Percentiles rank a stretch among this genome's conserved stretches.
These are phyloP conservation scores for Drosophila anceps DNA, from an alignment of 2,888 invertebrate genomes.

Conservation along the genomic window DNA sequence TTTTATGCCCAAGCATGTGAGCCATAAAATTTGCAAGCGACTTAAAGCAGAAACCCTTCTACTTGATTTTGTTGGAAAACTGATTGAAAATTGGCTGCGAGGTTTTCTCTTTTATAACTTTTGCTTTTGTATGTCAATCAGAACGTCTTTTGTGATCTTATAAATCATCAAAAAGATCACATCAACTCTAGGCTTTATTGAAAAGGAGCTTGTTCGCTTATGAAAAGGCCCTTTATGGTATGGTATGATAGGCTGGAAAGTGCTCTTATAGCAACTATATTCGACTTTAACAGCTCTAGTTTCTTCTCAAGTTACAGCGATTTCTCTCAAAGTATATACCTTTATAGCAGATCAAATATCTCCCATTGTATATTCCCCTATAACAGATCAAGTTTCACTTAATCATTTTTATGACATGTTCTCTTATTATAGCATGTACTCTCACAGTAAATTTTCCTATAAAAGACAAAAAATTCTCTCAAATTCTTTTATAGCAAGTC, in stretches of 20 bases:
- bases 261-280: neutral
- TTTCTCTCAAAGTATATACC: neutral
- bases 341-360: too few species aligned
- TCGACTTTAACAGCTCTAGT: too few species aligned
- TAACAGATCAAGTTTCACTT: neutral
- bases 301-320: neutral
- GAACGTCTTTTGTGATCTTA: neutral
- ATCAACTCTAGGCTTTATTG: neutral
- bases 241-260: too few species aligned
- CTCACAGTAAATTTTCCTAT: too few species aligned
- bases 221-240: neutral
- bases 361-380: neutral
- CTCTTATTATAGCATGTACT: neutral
- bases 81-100: neutral
- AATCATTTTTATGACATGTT: too few species aligned
- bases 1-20: neutral
- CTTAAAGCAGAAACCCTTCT: constrained; percentile 3
- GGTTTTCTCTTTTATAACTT: neutral
- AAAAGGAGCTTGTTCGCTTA: neutral
- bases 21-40: neutral
- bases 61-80: neutral
- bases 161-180: neutral
- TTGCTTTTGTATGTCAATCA: neutral
- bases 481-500: neutral
- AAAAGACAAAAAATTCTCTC: too few species aligned